Evolutionary conservation across 2,113 vertebrate genomes (phyloP), one percentile per base, ranked within the genome.

Genomic region (Elephantulus edwardii): DNA sequence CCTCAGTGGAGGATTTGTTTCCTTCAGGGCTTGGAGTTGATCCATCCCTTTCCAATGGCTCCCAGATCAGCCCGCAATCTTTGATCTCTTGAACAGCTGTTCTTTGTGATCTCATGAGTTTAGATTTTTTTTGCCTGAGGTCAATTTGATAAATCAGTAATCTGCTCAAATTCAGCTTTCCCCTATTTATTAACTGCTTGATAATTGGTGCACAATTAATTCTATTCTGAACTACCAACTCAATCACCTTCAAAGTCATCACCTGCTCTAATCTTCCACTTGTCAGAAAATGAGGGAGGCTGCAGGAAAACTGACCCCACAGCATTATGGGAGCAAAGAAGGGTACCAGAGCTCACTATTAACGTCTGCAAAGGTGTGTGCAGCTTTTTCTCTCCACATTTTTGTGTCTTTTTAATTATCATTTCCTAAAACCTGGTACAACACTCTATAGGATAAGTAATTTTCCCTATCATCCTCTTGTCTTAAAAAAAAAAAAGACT

Each of bases 71-170:
- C 14, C 50, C 38, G 33, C 3, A 30, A 1, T 33, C 19, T 35
- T n/a, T 38, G 58, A 16, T 26, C 38, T 60, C 84, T 9, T 40
- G 58, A 72, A 35, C 44, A 66, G 62, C 62, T 72, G 52, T 16
- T 64, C 60, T 77, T 71, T 38, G 28, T 48, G 9, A 28, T 38
- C 76, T 88, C n/a, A 33, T 1, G 14, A 80, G 13, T 42, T 77
- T 52, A 78, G 40, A 78, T 74, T 82, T 90, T 84, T 48, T 83
- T 86, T 60, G 38, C 75, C 46, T 74, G n/a, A n/a, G n/a, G n/a
- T n/a, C 54, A 60, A 9, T 76, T 77, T 87, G 64, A 83, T n/a
- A 62, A 89, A 40, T 72, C 56, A 86, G 28, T 11, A 75, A 90
- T 70, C 72, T 83, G 40, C 22, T 70, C 50, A 64, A 42, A 56